Percentiles rank a stretch among this genome's conserved stretches.
Conservation (phyloP, 2,888 invertebrate species). For the Salpingus planirostris region DNA sequence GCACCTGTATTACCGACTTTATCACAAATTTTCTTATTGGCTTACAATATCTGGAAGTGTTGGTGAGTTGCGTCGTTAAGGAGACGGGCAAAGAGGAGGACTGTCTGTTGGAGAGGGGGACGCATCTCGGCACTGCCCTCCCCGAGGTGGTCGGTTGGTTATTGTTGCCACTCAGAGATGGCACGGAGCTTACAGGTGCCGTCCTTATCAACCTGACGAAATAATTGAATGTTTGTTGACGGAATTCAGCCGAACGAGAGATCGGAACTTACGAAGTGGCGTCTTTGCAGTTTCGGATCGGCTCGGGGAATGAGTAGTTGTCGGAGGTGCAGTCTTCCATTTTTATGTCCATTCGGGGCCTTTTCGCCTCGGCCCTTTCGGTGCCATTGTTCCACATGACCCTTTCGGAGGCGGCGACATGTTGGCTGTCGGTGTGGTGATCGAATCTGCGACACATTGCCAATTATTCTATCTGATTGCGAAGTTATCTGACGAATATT, state of each 20-base stretch:
- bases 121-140: conserved; percentile 32
- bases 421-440: conserved; percentile 52
- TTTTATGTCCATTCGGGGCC: conserved; percentile 58
- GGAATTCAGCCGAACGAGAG: too few species aligned
- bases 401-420: conserved; percentile 28
- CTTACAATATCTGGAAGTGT: conserved; percentile 52
- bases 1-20: too few species aligned
- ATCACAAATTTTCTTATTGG: too few species aligned
- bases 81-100: conserved; percentile 55
- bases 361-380: conserved; percentile 46
- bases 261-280: conserved; percentile 36
- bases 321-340: conserved; percentile 63
- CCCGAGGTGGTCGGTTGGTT: conserved; percentile 34
- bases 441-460: conserved; percentile 50
- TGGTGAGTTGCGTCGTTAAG: conserved; percentile 57
- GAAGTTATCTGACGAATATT: too few species aligned
- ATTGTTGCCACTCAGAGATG: conserved; percentile 41
- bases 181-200: conserved; percentile 42
- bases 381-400: conserved; percentile 39
- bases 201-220: conserved; percentile 38
- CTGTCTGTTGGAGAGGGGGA: conserved; percentile 43
- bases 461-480: too few species aligned
- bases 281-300: conserved; percentile 35
- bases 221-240: too few species aligned
- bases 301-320: conserved; percentile 57